Evolutionary conservation across 2,113 vertebrate genomes (phyloP), one percentile per base, ranked within the genome.

Genomic region (Lipophrys pholis): DNA sequence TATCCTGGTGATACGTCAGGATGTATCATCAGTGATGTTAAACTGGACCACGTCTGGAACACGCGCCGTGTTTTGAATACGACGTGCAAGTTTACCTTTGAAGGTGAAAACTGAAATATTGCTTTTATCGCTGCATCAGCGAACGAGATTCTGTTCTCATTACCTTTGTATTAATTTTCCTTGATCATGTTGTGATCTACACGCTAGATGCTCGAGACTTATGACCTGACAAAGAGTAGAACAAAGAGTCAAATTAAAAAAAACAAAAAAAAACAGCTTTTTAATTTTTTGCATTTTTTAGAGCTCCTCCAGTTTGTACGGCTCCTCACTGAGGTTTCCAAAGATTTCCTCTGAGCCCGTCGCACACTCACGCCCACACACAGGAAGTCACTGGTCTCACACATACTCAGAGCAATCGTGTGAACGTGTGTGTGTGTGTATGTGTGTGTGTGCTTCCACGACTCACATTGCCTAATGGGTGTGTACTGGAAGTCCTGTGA

Each of bases 261-360:
- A 30, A 30, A 30, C 21, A 30, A 30, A 30, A 2, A 30, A 30
- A 30, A 2, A 30, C 2, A 30, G 21, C 2, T 30, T 30, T 2
- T 30, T 30, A 2, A 4, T 30, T 30, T 30, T 30, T 30, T 30
- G 21, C 21, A 30, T 2, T 4, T 30, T 30, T 30, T 30, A 4
- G 21, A 30, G 21, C 21, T 30, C 21, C 21, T 30, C 21, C 21
- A 2, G 21, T 30, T 30, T 2, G 21, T 30, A 30, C 21, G 21
- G 21, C 21, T 30, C 4, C 4, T 30, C 21, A 30, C 21, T 30
- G 21, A 30, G 21, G 2, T 30, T 30, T 30, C 77, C 82, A 82
- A 9, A 60, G 64, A 70, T 71, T 87, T 88, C 80, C 67, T 87
- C 67, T 85, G 73, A 85, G 82, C 89, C 84, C 85, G 56, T 65